phyloP scores from a whole-genome alignment of 2,888 invertebrate genomes.

The Liposcelis brunnea region DNA sequence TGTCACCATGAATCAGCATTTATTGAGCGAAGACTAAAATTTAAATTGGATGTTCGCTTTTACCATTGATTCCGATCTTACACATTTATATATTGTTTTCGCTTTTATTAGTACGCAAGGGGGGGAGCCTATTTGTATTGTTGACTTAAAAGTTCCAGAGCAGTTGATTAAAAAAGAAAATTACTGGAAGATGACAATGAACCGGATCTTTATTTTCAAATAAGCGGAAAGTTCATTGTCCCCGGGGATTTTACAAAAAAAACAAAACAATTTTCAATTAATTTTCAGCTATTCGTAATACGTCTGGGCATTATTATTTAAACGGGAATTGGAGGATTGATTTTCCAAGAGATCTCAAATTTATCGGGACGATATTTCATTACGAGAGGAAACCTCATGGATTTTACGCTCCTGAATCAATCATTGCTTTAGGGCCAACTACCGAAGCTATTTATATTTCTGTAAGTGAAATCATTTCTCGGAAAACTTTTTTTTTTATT shows the following conservation, averaged over 20 bases:
- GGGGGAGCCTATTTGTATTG: too few relatives aligned
- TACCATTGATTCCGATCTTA: constrained; percentile 12
- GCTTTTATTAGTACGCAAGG: too few relatives aligned
- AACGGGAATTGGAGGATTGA: constrained; percentile 93
- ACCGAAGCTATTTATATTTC: constrained; percentile 75
- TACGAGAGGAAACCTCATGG: constrained; percentile 72
- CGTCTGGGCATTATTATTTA: constrained; percentile 66
- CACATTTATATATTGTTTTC: not conserved
- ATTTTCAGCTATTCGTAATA: constrained; percentile 61
- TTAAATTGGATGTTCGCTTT: too few relatives aligned
- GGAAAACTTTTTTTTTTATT: not conserved
- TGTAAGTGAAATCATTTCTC: constrained; percentile 31
- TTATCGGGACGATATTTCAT: constrained; percentile 72
- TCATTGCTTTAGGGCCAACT: constrained; percentile 75
- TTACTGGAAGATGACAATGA: too few relatives aligned
- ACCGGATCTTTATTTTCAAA: too few relatives aligned
- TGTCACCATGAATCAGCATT: too few relatives aligned
- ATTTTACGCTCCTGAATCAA: constrained; percentile 66
- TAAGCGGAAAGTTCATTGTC: too few relatives aligned
- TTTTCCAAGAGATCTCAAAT: constrained; percentile 60
- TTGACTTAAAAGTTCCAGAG: too few relatives aligned
- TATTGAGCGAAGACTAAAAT: too few relatives aligned
- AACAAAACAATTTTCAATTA: constrained; percentile 1
- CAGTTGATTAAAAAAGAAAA: too few relatives aligned
- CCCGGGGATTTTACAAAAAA: too few relatives aligned